phyloP scores from a whole-genome alignment of 2,113 vertebrate genomes.

The Macquaria ambigua region DNA sequence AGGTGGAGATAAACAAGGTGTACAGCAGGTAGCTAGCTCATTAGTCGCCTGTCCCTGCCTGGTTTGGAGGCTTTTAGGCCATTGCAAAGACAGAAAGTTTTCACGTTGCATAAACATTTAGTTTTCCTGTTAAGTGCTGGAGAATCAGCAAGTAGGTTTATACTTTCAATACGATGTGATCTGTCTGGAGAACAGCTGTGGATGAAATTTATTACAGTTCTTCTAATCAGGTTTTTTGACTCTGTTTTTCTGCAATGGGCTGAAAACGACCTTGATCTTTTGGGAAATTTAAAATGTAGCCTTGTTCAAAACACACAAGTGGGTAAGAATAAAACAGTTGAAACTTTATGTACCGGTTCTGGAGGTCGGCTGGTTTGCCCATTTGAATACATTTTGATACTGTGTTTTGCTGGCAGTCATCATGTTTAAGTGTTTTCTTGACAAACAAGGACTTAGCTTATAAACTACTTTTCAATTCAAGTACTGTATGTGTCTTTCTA shows the following conservation, averaged over 20 bases:
- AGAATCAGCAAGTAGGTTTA: conserved; percentile 44
- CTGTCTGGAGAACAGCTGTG: conserved; percentile 37
- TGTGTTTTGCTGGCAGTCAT: not conserved
- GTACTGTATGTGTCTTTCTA: conserved; percentile 8
- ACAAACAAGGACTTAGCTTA: not conserved
- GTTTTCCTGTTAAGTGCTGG: conserved; percentile 30
- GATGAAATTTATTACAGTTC: conserved; percentile 4
- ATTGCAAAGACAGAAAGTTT: conserved; percentile 43
- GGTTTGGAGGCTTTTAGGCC: conserved; percentile 28
- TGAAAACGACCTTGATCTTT: conserved; percentile 55
- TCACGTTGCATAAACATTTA: conserved; percentile 24
- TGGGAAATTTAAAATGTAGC: conserved; percentile 20
- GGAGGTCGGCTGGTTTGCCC: not conserved
- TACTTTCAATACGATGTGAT: conserved; percentile 16
- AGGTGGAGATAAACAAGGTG: conserved; percentile 76
- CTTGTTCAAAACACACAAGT: conserved; percentile 13
- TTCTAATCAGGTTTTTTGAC: not conserved
- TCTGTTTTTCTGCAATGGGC: not conserved
- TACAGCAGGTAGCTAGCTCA: conserved; percentile 75
- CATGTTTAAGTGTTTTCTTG: not conserved
- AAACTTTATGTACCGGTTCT: not conserved
- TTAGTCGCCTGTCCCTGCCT: conserved; percentile 58
- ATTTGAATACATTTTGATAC: not conserved
- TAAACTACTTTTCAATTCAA: conserved; percentile 22
- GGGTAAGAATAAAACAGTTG: conserved; percentile 1